Evolutionary conservation across 2,113 vertebrate species (phyloP), one percentile per base, ranked within the genome.

Genomic region (Stegastes partitus): DNA sequence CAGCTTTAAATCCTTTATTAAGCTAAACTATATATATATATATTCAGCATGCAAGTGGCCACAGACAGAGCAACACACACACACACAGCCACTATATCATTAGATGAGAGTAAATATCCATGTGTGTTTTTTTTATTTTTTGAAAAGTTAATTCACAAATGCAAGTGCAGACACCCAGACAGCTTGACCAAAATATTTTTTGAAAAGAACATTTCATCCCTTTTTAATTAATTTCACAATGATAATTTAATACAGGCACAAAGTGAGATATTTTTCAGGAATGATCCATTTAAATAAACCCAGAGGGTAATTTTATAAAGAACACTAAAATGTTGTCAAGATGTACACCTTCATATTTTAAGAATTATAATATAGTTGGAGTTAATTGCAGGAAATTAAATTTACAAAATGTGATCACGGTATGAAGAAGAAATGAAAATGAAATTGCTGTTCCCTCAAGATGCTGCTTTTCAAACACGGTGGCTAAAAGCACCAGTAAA

Each of bases 1-100:
- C 68, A 44, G 18, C 0, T 23, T 26, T 74, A 63, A 76, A 50
- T 31, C 7, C 57, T 81, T 68, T 51, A 56, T 25, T 55, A 50
- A 58, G 5, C 6, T 58, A 8, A 11, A 12, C 28, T 31, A n/a
- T n/a, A n/a, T n/a, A n/a, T 31, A 34, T 2, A 34, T 69, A 18
- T 51, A 62, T 77, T 11, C 68, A 50, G 25, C 31, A 68, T 14
- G 14, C 34, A 22, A 16, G 26, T 42, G 5, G 39, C n/a, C 10
- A 8, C 18, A 37, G 7, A 8, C 18, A 37, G 7, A 49, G 8
- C 55, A 34, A 34, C 15, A 58, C 21, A 55, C 1, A 63, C 25
- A 73, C 16, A 42, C 10, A 49, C 6, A 19, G n/a, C 19, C 19
- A 49, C 8, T 49, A 16, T 9, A 19, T 42, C 4, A 42, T 42